phyloP scores from a whole-genome alignment of 2,888 invertebrate species.

The Aphidoletes aphidimyza region DNA sequence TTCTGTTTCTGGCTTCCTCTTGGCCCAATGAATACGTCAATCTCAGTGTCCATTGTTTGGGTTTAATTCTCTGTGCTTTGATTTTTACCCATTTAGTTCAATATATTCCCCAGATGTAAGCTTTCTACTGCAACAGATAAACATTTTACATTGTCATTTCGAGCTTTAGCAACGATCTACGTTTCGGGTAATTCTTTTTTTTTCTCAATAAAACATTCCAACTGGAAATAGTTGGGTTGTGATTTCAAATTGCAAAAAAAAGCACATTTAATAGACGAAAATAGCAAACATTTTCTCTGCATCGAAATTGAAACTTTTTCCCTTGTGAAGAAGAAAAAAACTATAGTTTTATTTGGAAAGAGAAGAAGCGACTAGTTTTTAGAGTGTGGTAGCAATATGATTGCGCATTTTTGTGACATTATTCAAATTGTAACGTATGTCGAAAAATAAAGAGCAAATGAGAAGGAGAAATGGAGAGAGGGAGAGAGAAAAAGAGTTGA shows the following conservation, averaged over 20 bases:
- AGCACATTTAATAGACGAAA: not conserved
- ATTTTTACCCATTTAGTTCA: not conserved
- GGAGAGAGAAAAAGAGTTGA: not conserved
- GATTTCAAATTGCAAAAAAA: not conserved
- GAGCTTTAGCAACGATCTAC: too few relatives aligned
- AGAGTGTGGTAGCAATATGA: not conserved
- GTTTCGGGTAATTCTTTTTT: too few relatives aligned
- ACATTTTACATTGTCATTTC: too few relatives aligned
- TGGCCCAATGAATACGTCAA: not conserved
- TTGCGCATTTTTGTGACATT: constrained; percentile 19
- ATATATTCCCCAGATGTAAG: constrained; percentile 9
- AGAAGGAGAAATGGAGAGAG: not conserved
- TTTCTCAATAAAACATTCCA: not conserved
- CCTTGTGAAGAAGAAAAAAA: too few relatives aligned
- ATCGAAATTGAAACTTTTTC: too few relatives aligned
- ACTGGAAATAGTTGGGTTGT: not conserved
- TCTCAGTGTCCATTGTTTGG: not conserved
- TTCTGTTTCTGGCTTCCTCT: not conserved
- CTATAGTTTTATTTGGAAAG: not conserved
- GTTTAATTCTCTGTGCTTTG: too few relatives aligned
- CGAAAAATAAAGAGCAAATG: not conserved
- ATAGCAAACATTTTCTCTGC: not conserved
- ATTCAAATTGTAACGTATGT: not conserved
- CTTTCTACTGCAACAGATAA: not conserved
- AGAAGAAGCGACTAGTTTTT: not conserved